Percentiles rank a stretch among this genome's conserved stretches.
Conservation (phyloP, 2,113 vertebrate genomes). For the Panthera uncia region DNA sequence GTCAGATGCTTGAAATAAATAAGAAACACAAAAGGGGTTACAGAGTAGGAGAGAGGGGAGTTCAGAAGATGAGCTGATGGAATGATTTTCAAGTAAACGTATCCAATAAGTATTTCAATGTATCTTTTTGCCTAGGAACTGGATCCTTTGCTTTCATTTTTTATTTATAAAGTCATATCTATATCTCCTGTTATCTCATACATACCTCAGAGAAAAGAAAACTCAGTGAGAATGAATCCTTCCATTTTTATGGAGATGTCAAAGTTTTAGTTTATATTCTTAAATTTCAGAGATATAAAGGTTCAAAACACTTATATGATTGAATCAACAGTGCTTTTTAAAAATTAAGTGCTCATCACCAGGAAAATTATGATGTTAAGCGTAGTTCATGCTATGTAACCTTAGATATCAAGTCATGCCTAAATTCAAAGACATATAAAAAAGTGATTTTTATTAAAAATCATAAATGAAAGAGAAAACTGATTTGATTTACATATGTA, state of each 20-base stretch:
- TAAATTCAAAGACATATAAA: background rate
- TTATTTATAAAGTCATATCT: background rate
- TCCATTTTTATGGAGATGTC: background rate
- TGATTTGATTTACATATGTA: background rate
- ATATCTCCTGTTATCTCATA: background rate
- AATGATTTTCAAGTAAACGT: background rate
- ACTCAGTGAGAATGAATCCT: background rate
- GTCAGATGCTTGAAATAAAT: background rate
- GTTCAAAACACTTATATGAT: background rate
- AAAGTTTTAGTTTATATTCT: background rate
- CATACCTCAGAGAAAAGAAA: background rate
- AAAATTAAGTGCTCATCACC: background rate
- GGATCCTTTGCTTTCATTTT: background rate
- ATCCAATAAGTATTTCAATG: background rate
- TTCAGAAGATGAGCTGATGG: background rate
- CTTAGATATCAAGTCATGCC: background rate
- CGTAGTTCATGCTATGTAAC: background rate
- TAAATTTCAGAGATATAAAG: background rate
- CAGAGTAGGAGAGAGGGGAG: background rate
- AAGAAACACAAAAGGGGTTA: background rate
- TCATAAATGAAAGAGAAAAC: background rate
- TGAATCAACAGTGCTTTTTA: background rate
- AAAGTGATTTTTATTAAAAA: background rate
- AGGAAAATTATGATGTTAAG: background rate
- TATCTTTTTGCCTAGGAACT: background rate